Conservation (phyloP, 2,113 vertebrate species). For the Dissostichus mawsoni region DNA sequence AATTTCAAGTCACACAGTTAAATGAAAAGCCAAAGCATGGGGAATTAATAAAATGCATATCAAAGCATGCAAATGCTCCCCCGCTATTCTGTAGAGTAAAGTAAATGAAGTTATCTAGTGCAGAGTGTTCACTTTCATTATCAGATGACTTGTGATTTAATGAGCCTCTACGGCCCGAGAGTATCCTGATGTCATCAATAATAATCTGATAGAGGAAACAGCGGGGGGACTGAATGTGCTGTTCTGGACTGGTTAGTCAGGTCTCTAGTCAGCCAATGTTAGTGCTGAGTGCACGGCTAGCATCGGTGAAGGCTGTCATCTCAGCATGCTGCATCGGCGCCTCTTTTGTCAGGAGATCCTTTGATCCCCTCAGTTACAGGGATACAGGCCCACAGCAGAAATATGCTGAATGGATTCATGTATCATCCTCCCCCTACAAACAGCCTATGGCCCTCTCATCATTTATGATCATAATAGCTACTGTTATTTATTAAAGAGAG, state of each 20-base stretch:
- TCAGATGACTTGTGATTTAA: slow-evolving; percentile 68
- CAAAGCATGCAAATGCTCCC: slow-evolving; percentile 56
- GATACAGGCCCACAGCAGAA: slow-evolving; percentile 72
- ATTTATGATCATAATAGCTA: slow-evolving; percentile 75
- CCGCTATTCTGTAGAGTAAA: slow-evolving; percentile 12
- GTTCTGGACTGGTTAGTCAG: slow-evolving; percentile 70
- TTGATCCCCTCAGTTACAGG: slow-evolving; percentile 70
- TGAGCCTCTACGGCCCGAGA: slow-evolving; percentile 58
- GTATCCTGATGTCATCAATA: slow-evolving; percentile 74
- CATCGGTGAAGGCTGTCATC: slow-evolving; percentile 71
- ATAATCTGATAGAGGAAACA: slow-evolving; percentile 55
- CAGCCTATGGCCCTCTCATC: slow-evolving; percentile 62
- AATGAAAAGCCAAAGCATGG: slow-evolving; percentile 54
- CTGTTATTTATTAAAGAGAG: slow-evolving; percentile 76
- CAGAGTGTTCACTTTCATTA: slow-evolving; percentile 55
- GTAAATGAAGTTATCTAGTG: slow-evolving; percentile 57
- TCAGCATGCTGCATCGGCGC: slow-evolving; percentile 68
- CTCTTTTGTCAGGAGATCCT: slow-evolving; percentile 76
- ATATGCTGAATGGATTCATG: slow-evolving; percentile 77
- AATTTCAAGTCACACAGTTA: slow-evolving; percentile 50
- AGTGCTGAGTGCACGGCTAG: slow-evolving; percentile 71
- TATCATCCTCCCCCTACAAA: slow-evolving; percentile 65
- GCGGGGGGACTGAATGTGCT: slow-evolving; percentile 57
- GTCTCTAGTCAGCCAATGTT: slow-evolving; percentile 68
- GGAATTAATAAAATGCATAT: slow-evolving; percentile 54